Conservation (phyloP, 2,797 vertebrate species). For the Arremon brunneinucha region DNA sequence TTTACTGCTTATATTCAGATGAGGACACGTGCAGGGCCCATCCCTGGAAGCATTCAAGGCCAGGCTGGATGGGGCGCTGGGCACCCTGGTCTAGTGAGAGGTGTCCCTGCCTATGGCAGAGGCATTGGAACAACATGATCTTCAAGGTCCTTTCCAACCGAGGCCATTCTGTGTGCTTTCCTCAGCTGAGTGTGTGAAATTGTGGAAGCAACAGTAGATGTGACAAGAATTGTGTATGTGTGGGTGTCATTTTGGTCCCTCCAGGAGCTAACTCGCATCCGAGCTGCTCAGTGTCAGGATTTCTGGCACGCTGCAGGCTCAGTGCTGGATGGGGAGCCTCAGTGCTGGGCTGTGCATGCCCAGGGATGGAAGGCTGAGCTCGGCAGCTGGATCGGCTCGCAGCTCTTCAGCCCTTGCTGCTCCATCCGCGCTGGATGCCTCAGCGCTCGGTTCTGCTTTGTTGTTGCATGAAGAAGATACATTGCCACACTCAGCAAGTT, state of each 20-base stretch:
- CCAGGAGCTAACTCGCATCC: fast-evolving
- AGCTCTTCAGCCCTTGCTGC: fast-evolving
- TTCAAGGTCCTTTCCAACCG: background rate
- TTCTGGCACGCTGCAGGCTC: background rate
- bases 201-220: background rate
- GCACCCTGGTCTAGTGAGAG: background rate
- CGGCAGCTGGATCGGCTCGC: background rate
- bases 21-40: fast-evolving
- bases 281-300: fast-evolving
- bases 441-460: fast-evolving
- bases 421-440: fast-evolving
- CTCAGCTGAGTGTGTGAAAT: background rate
- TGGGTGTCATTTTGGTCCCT: fast-evolving
- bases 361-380: fast-evolving
- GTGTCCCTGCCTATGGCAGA: background rate
- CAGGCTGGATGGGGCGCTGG: background rate
- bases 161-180: background rate
- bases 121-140: background rate
- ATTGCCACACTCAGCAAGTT: fast-evolving
- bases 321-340: background rate
- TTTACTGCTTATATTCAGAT: fast-evolving
- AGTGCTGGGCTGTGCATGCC: background rate
- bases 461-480: fast-evolving
- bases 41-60: background rate
- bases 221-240: fast-evolving